Percentiles rank a stretch among this genome's conserved stretches.
Evolutionary conservation across 2,797 vertebrate species (phyloP).

Genomic region (Scolopax bukidnonensis): DNA sequence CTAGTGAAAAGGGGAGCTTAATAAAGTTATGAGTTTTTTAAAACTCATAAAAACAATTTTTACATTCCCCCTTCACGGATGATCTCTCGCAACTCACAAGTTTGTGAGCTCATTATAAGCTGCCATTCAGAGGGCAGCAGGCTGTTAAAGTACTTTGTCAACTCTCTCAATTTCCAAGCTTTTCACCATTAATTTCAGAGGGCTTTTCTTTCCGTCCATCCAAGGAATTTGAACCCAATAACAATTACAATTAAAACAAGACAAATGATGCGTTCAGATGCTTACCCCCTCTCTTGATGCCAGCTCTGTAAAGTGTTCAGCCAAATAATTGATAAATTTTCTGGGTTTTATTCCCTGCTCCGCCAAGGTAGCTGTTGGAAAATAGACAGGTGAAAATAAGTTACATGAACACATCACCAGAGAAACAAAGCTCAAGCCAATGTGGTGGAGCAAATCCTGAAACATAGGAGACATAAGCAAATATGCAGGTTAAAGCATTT

Average conservation of each 20-base stretch:
- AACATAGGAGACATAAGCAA: neutral
- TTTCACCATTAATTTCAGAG: neutral
- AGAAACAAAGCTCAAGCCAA: neutral
- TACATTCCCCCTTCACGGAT: constrained; percentile 51
- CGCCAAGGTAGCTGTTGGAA: neutral
- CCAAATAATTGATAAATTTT: neutral
- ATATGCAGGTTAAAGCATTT: neutral
- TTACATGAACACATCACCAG: neutral
- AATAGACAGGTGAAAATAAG: neutral
- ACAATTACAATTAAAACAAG: neutral
- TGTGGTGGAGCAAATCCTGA: neutral
- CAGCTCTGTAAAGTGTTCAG: neutral
- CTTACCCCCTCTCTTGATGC: neutral
- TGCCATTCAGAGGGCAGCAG: neutral
- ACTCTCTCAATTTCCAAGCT: neutral
- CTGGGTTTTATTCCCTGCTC: rapidly evolving
- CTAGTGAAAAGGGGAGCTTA: constrained; percentile 28
- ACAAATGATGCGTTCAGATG: neutral
- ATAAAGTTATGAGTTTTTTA: constrained; percentile 55
- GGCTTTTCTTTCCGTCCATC: neutral
- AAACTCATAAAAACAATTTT: constrained; percentile 49
- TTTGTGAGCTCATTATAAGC: constrained; percentile 12
- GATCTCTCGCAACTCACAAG: neutral
- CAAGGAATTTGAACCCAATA: neutral
- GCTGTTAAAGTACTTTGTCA: constrained; percentile 20